phyloP scores from a whole-genome alignment of 1,140 invertebrate genomes.

The Mizuhopecten yessoensis region DNA sequence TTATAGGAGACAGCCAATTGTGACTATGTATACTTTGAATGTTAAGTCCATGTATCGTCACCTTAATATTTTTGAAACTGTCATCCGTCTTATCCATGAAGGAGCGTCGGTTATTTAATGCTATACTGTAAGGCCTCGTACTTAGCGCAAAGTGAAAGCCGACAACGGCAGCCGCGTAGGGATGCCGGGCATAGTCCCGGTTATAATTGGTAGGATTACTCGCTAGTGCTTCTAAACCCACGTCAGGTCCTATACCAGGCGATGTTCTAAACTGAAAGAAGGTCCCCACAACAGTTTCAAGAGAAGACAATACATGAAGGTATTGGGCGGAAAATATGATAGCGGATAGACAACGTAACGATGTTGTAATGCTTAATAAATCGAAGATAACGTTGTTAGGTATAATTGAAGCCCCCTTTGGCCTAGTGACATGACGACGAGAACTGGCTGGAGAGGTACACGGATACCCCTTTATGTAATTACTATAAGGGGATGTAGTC shows the following conservation, averaged over 20 bases:
- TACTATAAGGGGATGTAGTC: too few species aligned
- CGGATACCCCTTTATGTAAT: neutral
- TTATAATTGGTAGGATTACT: neutral
- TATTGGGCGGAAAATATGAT: neutral
- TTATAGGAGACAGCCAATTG: too few species aligned
- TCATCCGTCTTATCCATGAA: neutral
- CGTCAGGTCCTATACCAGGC: neutral
- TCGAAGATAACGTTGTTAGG: neutral
- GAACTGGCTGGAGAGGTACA: neutral
- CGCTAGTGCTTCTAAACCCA: neutral
- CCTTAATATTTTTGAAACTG: too few species aligned
- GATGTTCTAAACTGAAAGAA: neutral
- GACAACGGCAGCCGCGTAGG: neutral
- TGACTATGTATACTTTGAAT: too few species aligned
- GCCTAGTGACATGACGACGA: neutral
- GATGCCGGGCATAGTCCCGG: neutral
- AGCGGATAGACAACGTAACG: neutral
- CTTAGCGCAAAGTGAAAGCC: neutral
- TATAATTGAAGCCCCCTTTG: slow-evolving; percentile 11
- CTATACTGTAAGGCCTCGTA: neutral
- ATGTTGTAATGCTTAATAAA: neutral
- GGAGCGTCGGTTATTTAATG: neutral
- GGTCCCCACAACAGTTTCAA: neutral
- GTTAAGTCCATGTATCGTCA: too few species aligned
- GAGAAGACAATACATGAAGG: neutral